Percentiles rank a stretch among this genome's conserved stretches.
These are phyloP conservation scores for Prunella strophiata DNA, from an alignment of 2,797 vertebrate genomes.

Conservation along the genomic window DNA sequence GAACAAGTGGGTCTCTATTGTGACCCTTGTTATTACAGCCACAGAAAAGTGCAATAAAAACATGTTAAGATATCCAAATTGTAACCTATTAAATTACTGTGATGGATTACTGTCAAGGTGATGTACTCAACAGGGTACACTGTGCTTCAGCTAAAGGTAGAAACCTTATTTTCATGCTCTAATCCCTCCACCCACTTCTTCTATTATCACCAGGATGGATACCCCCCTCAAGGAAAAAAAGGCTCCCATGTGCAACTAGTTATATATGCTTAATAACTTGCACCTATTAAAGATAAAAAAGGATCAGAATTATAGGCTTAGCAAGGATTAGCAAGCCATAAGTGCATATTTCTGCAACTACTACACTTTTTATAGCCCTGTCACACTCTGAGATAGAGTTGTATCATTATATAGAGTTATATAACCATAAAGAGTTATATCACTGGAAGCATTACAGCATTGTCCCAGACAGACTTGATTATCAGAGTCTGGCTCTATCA, in stretches of 20 bases:
- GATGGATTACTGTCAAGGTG: constrained; percentile 39
- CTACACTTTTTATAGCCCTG: constrained; percentile 67
- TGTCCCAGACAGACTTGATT: constrained; percentile 64
- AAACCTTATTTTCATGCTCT: constrained; percentile 44
- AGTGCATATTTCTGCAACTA: constrained; percentile 53
- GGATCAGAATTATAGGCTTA: constrained; percentile 64
- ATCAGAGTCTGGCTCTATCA: constrained; percentile 37
- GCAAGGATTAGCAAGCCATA: constrained; percentile 54
- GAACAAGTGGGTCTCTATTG: neutral
- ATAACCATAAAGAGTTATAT: constrained; percentile 60
- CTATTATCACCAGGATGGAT: constrained; percentile 55
- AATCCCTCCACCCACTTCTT: constrained; percentile 53
- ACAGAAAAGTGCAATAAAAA: neutral
- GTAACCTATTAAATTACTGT: constrained; percentile 22
- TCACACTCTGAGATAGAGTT: constrained; percentile 47
- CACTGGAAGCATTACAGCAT: constrained; percentile 46
- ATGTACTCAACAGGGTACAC: constrained; percentile 37
- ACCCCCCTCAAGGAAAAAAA: constrained; percentile 18
- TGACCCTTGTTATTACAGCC: neutral
- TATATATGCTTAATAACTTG: constrained; percentile 58
- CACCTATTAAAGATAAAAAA: constrained; percentile 67
- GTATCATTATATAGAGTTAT: constrained; percentile 60
- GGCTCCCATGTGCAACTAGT: constrained; percentile 54
- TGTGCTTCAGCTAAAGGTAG: constrained; percentile 50
- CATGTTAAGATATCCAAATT: neutral